Conservation (phyloP, 2,797 vertebrate genomes). For the Darevskia mixta region DNA sequence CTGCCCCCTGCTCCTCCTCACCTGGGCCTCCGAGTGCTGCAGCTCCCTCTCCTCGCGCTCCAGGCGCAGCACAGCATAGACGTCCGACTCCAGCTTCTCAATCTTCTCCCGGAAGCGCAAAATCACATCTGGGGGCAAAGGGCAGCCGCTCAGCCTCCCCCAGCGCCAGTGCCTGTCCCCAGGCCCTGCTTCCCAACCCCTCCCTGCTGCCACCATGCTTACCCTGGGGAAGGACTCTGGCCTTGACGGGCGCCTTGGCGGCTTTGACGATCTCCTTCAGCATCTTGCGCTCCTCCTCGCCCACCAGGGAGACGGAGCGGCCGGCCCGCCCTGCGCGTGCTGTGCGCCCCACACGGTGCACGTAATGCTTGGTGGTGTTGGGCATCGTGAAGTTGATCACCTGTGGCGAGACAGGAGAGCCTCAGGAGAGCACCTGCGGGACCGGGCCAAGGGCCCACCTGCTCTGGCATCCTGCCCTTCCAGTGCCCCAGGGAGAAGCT, state of each 20-base stretch:
- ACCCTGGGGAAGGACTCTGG: conserved; percentile 93
- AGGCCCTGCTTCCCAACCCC: background rate
- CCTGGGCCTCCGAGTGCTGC: conserved; percentile 92
- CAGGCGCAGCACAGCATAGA: conserved; percentile 90
- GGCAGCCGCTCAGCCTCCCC: background rate
- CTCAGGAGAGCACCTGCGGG: too few relatives aligned
- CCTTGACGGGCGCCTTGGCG: conserved; percentile 90
- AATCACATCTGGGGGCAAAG: conserved; percentile 86
- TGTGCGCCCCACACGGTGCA: conserved; percentile 94
- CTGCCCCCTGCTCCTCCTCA: conserved; percentile 41
- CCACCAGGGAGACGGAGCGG: conserved; percentile 93
- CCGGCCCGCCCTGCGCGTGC: conserved; percentile 91
- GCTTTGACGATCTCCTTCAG: conserved; percentile 95
- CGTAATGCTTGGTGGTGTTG: conserved; percentile 93
- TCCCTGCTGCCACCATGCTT: background rate
- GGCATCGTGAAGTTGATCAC: conserved; percentile 99
- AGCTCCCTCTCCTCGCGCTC: conserved; percentile 93
- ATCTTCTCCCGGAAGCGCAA: conserved; percentile 95
- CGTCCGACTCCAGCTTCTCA: conserved; percentile 90
- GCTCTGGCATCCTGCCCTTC: too few relatives aligned
- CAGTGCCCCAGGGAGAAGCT: too few relatives aligned
- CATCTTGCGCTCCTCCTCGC: conserved; percentile 93
- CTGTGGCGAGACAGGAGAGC: conserved; percentile 67
- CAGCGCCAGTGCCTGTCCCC: background rate
- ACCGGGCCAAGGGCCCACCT: too few relatives aligned